Conservation (phyloP, 2,797 vertebrate genomes). For the Nannoperca obscura region DNA sequence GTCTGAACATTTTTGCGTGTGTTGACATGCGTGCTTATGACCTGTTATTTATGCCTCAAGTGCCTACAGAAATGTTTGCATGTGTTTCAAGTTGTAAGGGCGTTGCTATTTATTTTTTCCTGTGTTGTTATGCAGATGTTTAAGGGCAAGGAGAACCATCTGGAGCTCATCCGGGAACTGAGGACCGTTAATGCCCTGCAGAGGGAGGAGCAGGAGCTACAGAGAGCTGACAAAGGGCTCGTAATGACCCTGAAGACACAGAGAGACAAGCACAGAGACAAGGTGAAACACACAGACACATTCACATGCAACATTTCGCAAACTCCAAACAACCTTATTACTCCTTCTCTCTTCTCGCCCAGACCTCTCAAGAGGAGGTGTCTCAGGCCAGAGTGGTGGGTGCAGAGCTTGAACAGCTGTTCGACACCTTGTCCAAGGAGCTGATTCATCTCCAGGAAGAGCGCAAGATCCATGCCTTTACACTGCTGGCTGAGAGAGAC, state of each 20-base stretch:
- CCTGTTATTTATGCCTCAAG: background rate
- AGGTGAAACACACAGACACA: conserved; percentile 79
- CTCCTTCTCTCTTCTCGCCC: conserved; percentile 1
- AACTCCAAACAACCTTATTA: background rate
- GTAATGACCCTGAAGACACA: conserved; percentile 84
- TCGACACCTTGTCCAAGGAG: conserved; percentile 94
- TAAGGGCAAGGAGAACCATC: conserved; percentile 88
- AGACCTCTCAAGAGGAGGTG: conserved; percentile 85
- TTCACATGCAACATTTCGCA: no score
- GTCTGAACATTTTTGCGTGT: conserved; percentile 71
- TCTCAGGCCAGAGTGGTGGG: conserved; percentile 84
- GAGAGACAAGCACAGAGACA: conserved; percentile 76
- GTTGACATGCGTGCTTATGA: background rate
- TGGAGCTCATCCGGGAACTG: conserved; percentile 91
- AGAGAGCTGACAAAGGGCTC: conserved; percentile 83
- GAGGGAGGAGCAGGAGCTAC: conserved; percentile 84
- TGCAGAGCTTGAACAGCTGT: conserved; percentile 83
- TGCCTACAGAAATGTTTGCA: background rate
- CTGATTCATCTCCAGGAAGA: conserved; percentile 93
- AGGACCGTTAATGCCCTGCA: conserved; percentile 88
- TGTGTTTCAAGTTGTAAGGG: background rate
- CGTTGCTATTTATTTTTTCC: background rate
- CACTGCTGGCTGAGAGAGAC: conserved; percentile 91
- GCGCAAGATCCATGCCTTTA: conserved; percentile 90
- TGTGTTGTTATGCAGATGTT: conserved; percentile 86